Evolutionary conservation across 2,113 vertebrate species (phyloP).

Genomic region (Platysteira castanea): DNA sequence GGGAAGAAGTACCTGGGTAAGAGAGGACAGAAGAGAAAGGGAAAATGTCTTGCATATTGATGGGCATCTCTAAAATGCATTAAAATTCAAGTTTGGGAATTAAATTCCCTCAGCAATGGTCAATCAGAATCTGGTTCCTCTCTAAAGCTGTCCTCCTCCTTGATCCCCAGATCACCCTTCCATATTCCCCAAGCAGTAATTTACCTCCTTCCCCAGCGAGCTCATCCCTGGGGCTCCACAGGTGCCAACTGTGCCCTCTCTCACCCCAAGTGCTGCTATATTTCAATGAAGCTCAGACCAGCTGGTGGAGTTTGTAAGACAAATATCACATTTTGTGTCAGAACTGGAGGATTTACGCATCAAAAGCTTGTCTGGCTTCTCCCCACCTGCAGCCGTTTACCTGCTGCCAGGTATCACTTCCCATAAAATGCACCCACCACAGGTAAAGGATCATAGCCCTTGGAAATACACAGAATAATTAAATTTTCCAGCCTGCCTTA

Average conservation of each 20-base stretch:
- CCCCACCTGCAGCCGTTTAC: background rate
- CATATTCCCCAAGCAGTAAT: background rate
- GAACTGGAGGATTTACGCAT: slow-evolving; percentile 44
- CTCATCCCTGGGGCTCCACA: background rate
- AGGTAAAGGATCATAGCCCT: background rate
- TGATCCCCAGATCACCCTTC: background rate
- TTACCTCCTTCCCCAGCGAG: slow-evolving; percentile 14
- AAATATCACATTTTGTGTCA: background rate
- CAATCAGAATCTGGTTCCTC: background rate
- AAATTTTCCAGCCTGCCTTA: background rate
- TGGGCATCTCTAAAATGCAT: accelerated
- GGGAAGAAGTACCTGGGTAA: background rate
- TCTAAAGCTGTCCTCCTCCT: background rate
- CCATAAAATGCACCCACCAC: background rate
- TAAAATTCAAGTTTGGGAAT: background rate
- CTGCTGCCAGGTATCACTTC: background rate
- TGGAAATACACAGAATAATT: background rate
- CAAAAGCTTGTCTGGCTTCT: slow-evolving; percentile 21
- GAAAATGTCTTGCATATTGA: background rate
- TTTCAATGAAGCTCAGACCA: background rate
- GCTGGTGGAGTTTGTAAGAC: background rate
- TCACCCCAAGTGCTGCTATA: accelerated
- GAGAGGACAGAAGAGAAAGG: background rate
- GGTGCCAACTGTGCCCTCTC: background rate
- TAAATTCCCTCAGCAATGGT: background rate